Conservation (phyloP, 2,888 invertebrate genomes). For the Icerya purchasi region DNA sequence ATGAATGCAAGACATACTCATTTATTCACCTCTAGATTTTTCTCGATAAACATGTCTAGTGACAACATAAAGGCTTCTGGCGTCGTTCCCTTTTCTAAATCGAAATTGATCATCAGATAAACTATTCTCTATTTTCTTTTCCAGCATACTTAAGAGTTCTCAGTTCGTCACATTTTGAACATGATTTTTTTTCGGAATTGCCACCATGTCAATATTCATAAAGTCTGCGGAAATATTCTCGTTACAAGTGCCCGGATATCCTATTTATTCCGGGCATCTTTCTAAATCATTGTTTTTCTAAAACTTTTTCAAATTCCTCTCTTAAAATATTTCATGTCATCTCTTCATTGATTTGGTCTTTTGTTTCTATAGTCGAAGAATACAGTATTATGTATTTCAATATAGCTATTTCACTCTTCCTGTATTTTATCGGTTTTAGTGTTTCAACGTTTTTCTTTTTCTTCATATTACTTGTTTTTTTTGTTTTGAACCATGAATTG, state of each 20-base stretch:
- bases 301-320: neutral
- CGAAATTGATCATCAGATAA: neutral
- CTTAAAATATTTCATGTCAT: neutral
- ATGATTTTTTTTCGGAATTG: neutral
- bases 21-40: neutral
- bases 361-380: neutral
- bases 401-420: neutral
- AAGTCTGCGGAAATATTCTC: neutral
- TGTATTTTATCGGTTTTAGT: neutral
- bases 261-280: neutral
- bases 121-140: neutral
- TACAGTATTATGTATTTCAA: neutral
- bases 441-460: neutral
- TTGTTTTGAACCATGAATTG: neutral
- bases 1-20: neutral
- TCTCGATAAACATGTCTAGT: neutral
- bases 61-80: neutral
- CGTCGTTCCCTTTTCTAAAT: neutral
- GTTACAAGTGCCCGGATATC: neutral
- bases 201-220: neutral
- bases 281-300: neutral
- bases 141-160: neutral
- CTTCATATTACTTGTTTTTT: neutral
- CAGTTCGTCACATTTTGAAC: neutral
- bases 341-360: neutral